These are phyloP conservation scores for Scaptomyza tumidula DNA, from an alignment of 2,888 invertebrate genomes.

Conservation along the genomic window DNA sequence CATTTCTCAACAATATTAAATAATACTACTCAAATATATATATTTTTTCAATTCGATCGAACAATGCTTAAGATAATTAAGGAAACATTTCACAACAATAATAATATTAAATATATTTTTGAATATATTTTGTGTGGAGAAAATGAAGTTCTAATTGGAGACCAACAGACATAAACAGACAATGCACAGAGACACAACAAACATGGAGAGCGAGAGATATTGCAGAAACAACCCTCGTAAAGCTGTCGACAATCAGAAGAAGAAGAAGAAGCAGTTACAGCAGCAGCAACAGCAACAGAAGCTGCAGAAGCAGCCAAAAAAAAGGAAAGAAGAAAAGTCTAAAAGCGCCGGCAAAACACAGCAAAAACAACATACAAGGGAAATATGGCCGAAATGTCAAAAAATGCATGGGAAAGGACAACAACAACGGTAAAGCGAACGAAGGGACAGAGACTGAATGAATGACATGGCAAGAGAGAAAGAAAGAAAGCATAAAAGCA, in stretches of 20 bases:
- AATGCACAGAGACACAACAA: constrained; percentile 1
- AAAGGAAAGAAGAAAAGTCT: not conserved
- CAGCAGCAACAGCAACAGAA: constrained; percentile 6
- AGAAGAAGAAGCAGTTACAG: constrained; percentile 12
- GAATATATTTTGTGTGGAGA: constrained; percentile 3
- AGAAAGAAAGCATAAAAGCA: constrained; percentile 31
- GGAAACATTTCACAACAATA: constrained; percentile 4
- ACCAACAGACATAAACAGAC: constrained; percentile 10
- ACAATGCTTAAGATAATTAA: no score
- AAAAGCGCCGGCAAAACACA: constrained; percentile 65
- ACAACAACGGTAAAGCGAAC: constrained; percentile 22
- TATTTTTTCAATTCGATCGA: no score
- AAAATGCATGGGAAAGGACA: constrained; percentile 33
- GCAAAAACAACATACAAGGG: constrained; percentile 1
- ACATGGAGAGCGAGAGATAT: constrained; percentile 15
- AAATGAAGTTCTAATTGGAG: constrained; percentile 42
- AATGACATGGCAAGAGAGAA: constrained; percentile 19
- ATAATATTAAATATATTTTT: not conserved
- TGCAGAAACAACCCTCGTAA: constrained; percentile 62
- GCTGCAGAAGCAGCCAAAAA: constrained; percentile 30
- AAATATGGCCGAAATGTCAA: constrained; percentile 63
- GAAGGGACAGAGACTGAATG: constrained; percentile 1
- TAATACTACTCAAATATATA: no score
- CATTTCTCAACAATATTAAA: no score
- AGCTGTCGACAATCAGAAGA: constrained; percentile 27